These are phyloP conservation scores for Drosophila kurseongensis DNA, from an alignment of 1,140 invertebrate species.

Conservation along the genomic window DNA sequence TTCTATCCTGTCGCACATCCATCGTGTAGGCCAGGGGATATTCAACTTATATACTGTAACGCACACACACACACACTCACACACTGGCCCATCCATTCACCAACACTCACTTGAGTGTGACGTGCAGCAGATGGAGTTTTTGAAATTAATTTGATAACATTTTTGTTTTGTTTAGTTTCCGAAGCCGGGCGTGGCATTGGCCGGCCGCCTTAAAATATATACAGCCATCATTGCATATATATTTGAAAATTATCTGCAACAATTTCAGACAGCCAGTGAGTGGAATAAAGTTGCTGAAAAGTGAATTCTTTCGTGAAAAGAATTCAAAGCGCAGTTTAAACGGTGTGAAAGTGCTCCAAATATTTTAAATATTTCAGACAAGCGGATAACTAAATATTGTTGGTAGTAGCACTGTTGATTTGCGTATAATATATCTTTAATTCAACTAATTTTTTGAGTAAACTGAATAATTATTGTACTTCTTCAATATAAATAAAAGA, in stretches of 20 bases:
- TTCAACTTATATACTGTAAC: constrained; percentile 24
- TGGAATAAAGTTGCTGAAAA: constrained; percentile 9
- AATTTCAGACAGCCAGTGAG: constrained; percentile 6
- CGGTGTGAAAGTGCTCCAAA: neutral
- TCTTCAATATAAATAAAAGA: too few species aligned
- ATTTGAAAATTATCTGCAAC: constrained; percentile 31
- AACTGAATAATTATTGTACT: too few species aligned
- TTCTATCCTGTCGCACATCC: constrained; percentile 2
- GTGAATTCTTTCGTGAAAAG: constrained; percentile 5
- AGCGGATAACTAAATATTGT: too few species aligned
- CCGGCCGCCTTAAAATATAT: constrained; percentile 8
- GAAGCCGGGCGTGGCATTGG: constrained; percentile 12
- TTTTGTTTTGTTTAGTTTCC: constrained; percentile 51
- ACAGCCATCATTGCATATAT: constrained; percentile 7
- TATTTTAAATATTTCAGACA: too few species aligned
- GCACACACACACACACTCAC: constrained; percentile 1
- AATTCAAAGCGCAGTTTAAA: neutral
- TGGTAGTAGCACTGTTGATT: too few species aligned
- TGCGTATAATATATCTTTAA: too few species aligned
- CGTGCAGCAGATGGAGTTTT: constrained; percentile 79
- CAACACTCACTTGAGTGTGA: constrained; percentile 64
- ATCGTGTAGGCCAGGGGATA: constrained; percentile 35
- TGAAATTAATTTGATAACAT: constrained; percentile 78
- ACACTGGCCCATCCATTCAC: constrained; percentile 19
- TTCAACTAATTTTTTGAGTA: too few species aligned